Evolutionary conservation across 2,888 invertebrate species (phyloP).

Genomic region (Cloeon dipterum): DNA sequence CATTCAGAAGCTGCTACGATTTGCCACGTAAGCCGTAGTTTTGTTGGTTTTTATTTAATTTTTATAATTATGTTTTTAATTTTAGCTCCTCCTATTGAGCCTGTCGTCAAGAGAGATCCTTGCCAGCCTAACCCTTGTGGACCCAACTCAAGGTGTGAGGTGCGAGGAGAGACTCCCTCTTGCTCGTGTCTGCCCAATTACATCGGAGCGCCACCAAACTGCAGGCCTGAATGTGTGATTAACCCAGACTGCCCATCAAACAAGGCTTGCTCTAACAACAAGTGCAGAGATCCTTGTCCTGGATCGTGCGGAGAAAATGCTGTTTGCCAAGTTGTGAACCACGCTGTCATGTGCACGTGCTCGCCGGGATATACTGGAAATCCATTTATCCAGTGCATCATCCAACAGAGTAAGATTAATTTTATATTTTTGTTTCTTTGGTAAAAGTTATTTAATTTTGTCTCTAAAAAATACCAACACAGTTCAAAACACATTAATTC

Average conservation of each 20-base stretch:
- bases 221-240: conserved; percentile 60
- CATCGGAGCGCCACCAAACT: conserved; percentile 43
- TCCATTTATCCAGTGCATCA: conserved; percentile 55
- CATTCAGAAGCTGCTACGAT: conserved; percentile 33
- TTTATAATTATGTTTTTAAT: not conserved
- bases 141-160: conserved; percentile 20
- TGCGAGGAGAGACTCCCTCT: conserved; percentile 26
- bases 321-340: conserved; percentile 54
- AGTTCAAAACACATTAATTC: too few relatives aligned
- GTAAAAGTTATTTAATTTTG: too few relatives aligned
- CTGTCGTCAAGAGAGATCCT: conserved; percentile 19
- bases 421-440: not conserved
- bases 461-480: too few relatives aligned
- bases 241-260: conserved; percentile 58
- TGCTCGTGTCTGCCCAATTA: conserved; percentile 31
- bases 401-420: conserved; percentile 23
- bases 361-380: conserved; percentile 52
- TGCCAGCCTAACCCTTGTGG: conserved; percentile 42
- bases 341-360: conserved; percentile 63
- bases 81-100: conserved; percentile 16
- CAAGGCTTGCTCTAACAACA: conserved; percentile 56
- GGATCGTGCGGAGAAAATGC: conserved; percentile 60
- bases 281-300: conserved; percentile 61
- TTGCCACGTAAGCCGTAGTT: conserved; percentile 32
- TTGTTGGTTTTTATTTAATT: not conserved